These are phyloP conservation scores for Steinernema khuongi DNA, from an alignment of 1,140 invertebrate species.

Conservation along the genomic window DNA sequence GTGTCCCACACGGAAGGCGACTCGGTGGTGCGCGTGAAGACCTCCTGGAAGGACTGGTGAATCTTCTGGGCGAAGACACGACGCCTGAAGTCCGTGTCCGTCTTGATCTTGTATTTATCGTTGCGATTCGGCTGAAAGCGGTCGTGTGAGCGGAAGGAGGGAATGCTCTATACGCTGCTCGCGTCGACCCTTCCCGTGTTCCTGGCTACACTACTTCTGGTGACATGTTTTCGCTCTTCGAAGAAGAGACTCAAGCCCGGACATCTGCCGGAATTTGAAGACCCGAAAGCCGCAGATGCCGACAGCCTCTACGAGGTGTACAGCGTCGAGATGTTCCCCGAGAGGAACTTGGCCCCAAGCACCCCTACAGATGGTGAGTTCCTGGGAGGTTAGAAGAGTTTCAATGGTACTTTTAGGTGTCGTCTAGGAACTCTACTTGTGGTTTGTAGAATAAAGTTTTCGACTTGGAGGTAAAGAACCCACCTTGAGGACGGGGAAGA, in stretches of 20 bases:
- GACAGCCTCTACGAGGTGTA: not conserved
- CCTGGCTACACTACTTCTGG: not conserved
- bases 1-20: not conserved
- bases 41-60: not conserved
- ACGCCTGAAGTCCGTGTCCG: not conserved
- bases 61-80: conserved; percentile 6
- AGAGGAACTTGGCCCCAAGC: not conserved
- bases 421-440: not conserved
- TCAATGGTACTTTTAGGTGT: not conserved
- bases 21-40: not conserved
- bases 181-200: not conserved
- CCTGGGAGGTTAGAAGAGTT: not conserved
- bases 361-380: not conserved
- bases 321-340: not conserved
- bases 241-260: not conserved
- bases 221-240: not conserved
- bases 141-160: no score
- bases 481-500: not conserved
- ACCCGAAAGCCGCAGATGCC: not conserved
- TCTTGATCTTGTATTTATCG: conserved; percentile 3
- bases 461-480: not conserved
- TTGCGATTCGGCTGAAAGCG: not conserved
- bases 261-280: not conserved
- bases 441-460: no score
- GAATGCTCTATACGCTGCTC: no score